Percentiles rank a stretch among this genome's conserved stretches.
phyloP scores from a whole-genome alignment of 2,888 invertebrate genomes.

The Philhelius pedissequus region DNA sequence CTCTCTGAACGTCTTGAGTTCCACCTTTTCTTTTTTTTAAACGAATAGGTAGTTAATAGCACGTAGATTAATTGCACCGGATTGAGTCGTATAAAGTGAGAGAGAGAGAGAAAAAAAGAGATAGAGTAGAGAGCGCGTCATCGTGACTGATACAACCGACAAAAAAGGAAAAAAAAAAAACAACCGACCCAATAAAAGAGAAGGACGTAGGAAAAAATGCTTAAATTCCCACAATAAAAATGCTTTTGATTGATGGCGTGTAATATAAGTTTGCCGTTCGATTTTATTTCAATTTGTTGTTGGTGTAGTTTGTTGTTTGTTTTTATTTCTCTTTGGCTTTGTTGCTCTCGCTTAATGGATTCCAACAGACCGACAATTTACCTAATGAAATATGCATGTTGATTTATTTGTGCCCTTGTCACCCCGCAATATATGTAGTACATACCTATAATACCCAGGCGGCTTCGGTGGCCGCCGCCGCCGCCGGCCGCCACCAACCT shows the following conservation, averaged over 20 bases:
- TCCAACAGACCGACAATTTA: constrained; percentile 68
- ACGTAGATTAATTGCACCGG: constrained; percentile 63
- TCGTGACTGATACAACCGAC: constrained; percentile 37
- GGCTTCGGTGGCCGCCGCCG: not conserved
- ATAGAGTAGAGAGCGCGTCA: constrained; percentile 21
- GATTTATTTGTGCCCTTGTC: constrained; percentile 64
- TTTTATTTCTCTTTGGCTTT: constrained; percentile 43
- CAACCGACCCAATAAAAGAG: not conserved
- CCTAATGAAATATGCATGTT: constrained; percentile 68
- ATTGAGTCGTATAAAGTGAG: constrained; percentile 55
- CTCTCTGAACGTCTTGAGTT: not conserved
- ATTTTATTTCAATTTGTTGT: constrained; percentile 56
- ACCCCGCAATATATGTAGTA: not conserved
- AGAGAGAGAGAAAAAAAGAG: not conserved
- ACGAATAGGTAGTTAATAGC: constrained; percentile 24
- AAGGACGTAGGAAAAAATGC: constrained; percentile 15
- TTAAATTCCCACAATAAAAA: constrained; percentile 65
- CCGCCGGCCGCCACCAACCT: not conserved
- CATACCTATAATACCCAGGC: too few relatives aligned
- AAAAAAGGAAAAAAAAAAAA: not conserved
- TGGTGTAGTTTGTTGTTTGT: not conserved
- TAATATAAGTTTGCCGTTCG: constrained; percentile 68
- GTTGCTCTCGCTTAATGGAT: constrained; percentile 64
- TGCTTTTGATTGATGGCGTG: constrained; percentile 68
- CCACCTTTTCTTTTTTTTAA: not conserved